phyloP scores from a whole-genome alignment of 2,113 vertebrate genomes.

The Pterocles burchelli region DNA sequence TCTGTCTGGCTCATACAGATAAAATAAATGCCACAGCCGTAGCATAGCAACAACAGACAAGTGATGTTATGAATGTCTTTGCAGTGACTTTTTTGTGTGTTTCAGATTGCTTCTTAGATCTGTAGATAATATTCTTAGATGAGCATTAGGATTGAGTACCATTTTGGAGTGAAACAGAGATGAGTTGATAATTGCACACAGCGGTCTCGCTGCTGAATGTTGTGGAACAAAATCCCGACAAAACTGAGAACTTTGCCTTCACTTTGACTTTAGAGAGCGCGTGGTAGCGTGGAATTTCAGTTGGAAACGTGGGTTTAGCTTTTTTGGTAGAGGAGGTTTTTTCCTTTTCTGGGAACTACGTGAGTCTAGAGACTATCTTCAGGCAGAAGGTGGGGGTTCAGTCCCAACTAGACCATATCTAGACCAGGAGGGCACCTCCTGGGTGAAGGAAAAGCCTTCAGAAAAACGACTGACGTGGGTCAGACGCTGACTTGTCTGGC shows the following conservation, averaged over 20 bases:
- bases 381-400: background rate
- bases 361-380: background rate
- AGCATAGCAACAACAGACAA: background rate
- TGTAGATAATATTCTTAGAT: background rate
- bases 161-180: background rate
- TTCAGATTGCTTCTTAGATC: background rate
- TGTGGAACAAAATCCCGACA: background rate
- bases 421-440: background rate
- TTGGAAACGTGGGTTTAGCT: background rate
- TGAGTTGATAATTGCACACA: background rate
- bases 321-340: background rate
- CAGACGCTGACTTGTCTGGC: background rate
- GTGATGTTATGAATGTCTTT: background rate
- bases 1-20: background rate
- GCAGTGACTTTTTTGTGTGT: background rate
- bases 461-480: rapidly evolving
- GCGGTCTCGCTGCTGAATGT: background rate
- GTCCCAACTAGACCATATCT: background rate
- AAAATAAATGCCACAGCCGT: background rate
- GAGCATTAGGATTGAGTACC: background rate
- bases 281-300: background rate
- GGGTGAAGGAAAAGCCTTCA: background rate
- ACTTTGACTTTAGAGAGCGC: background rate
- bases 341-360: background rate
- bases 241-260: background rate